phyloP scores from a whole-genome alignment of 2,797 vertebrate species.

The Lycodopsis pacificus region DNA sequence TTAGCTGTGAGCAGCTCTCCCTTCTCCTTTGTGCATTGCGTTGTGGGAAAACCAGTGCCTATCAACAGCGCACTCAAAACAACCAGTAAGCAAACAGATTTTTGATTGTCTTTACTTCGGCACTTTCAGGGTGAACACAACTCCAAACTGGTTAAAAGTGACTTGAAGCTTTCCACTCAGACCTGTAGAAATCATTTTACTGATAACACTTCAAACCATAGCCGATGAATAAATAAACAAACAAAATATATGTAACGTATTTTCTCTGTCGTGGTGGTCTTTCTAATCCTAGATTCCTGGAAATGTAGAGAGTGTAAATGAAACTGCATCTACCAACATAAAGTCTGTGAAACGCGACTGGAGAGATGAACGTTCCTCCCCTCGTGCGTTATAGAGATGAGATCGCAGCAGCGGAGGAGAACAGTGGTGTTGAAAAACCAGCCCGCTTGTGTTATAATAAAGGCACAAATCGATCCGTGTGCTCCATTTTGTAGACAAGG shows the following conservation, averaged over 20 bases:
- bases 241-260: not conserved
- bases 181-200: too few relatives aligned
- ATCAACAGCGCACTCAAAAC: not conserved
- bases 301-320: too few relatives aligned
- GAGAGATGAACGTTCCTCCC: not conserved
- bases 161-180: conserved; percentile 23
- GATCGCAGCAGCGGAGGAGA: conserved; percentile 20
- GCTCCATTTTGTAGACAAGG: conserved; percentile 48
- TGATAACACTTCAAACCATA: conserved; percentile 20
- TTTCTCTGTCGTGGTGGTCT: not conserved
- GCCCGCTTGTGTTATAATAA: conserved; percentile 43
- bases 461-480: conserved; percentile 50
- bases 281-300: not conserved
- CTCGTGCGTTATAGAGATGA: conserved; percentile 5
- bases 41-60: not conserved
- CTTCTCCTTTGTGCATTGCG: not conserved
- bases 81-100: not conserved
- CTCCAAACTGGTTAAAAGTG: not conserved
- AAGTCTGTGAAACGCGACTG: not conserved
- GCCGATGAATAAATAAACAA: conserved; percentile 5
- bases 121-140: not conserved
- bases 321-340: not conserved
- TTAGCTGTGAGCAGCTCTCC: too few relatives aligned
- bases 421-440: conserved; percentile 18
- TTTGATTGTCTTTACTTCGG: not conserved